Conservation (phyloP, 1,140 invertebrate species). For the Diabrotica undecimpunctata region DNA sequence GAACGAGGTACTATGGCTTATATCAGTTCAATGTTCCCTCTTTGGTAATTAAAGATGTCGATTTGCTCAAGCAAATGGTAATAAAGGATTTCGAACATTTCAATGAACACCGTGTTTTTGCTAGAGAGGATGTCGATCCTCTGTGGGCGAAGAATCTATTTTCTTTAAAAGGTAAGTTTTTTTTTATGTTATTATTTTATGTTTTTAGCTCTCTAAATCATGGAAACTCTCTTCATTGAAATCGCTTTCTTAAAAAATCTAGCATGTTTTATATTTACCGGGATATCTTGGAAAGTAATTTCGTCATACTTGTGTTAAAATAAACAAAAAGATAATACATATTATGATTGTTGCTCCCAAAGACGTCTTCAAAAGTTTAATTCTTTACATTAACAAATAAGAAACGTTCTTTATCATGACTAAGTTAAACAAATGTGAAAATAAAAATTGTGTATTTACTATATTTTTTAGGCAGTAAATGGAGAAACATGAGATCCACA, state of each 20-base stretch:
- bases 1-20: conserved; percentile 50
- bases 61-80: conserved; percentile 57
- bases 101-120: conserved; percentile 52
- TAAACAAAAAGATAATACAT: too few species aligned
- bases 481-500: conserved; percentile 45
- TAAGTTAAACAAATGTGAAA: neutral
- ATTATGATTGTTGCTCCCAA: too few species aligned
- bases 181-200: conserved; percentile 2
- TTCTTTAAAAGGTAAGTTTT: conserved; percentile 49
- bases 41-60: conserved; percentile 57
- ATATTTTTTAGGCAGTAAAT: conserved; percentile 38
- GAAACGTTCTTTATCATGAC: too few species aligned
- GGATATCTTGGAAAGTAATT: too few species aligned
- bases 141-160: conserved; percentile 54
- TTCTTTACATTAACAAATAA: too few species aligned
- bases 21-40: conserved; percentile 54
- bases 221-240: too few species aligned
- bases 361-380: too few species aligned
- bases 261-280: too few species aligned
- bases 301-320: too few species aligned
- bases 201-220: too few species aligned
- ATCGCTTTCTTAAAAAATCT: too few species aligned
- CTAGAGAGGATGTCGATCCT: conserved; percentile 50
- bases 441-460: neutral
- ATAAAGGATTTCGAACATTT: conserved; percentile 67